phyloP scores from a whole-genome alignment of 1,140 invertebrate genomes.

The Ditylenchus dipsaci region DNA sequence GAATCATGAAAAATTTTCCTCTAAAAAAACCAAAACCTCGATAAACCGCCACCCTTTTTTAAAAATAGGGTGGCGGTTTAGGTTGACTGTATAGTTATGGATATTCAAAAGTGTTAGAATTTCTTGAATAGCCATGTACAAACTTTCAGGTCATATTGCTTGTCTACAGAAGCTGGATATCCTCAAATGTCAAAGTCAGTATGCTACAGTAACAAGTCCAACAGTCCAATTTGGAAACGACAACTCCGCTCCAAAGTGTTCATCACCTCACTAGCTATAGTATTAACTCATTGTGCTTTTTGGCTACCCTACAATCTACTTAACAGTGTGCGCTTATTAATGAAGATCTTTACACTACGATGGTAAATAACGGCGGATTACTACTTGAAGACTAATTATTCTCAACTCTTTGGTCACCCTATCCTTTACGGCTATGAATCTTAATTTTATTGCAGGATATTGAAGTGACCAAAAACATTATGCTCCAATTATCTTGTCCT shows the following conservation, averaged over 20 bases:
- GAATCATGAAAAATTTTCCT: too few relatives aligned
- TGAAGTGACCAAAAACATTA: too few relatives aligned
- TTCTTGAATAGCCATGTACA: too few relatives aligned
- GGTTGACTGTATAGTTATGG: too few relatives aligned
- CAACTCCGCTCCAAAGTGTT: slow-evolving; percentile 52
- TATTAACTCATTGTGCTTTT: slow-evolving; percentile 41
- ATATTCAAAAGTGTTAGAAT: too few relatives aligned
- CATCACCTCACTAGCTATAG: slow-evolving; percentile 42
- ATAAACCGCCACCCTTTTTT: too few relatives aligned
- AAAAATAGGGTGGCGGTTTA: too few relatives aligned
- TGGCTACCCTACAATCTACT: slow-evolving; percentile 54
- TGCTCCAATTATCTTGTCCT: too few relatives aligned
- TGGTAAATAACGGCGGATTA: slow-evolving; percentile 28
- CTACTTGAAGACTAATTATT: slow-evolving; percentile 50
- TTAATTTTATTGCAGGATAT: background rate
- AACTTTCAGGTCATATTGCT: slow-evolving; percentile 9
- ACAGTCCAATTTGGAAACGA: slow-evolving; percentile 34
- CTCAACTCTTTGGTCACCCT: slow-evolving; percentile 47
- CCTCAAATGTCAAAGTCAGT: background rate
- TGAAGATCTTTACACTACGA: slow-evolving; percentile 21
- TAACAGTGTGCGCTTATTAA: slow-evolving; percentile 41
- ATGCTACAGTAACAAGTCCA: background rate
- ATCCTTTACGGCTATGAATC: slow-evolving; percentile 41
- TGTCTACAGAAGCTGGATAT: background rate
- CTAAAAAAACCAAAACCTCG: too few relatives aligned